Conservation (phyloP, 1,140 invertebrate genomes). For the Vanessa atalanta region DNA sequence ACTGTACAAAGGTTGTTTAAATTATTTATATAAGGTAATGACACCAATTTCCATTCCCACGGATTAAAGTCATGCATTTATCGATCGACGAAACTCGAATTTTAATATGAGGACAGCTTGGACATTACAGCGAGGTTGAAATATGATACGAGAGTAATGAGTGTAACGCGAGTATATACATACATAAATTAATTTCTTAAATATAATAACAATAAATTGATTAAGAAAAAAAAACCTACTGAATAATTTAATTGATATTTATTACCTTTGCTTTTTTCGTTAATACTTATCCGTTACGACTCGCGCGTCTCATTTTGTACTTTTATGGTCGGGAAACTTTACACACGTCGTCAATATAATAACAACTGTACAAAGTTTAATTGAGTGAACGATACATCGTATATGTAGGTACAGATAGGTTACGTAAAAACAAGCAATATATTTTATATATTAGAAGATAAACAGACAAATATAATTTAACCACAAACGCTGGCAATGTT, state of each 20-base stretch:
- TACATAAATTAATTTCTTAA: neutral
- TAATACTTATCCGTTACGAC: too few relatives aligned
- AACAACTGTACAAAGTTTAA: too few relatives aligned
- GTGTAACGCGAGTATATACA: neutral
- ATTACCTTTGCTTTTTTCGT: too few relatives aligned
- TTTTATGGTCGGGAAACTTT: too few relatives aligned
- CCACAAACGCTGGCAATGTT: neutral
- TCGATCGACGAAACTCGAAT: slow-evolving; percentile 19
- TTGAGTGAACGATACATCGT: too few relatives aligned
- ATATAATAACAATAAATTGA: too few relatives aligned
- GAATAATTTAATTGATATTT: too few relatives aligned
- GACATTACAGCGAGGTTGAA: slow-evolving; percentile 23
- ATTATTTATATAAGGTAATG: slow-evolving; percentile 1
- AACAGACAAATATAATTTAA: neutral
- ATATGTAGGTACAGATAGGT: too few relatives aligned
- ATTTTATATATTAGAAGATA: neutral
- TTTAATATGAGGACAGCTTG: slow-evolving; percentile 26
- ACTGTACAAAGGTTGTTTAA: neutral
- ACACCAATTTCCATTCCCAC: slow-evolving; percentile 32
- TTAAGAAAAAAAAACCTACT: too few relatives aligned
- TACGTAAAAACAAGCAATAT: neutral
- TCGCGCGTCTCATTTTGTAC: too few relatives aligned
- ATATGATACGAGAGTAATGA: neutral
- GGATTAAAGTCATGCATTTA: slow-evolving; percentile 28
- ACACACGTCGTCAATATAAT: too few relatives aligned